Percentiles rank a stretch among this genome's conserved stretches.
Evolutionary conservation across 1,140 invertebrate genomes (phyloP).

Genomic region (Pseudobourletiella spinata): DNA sequence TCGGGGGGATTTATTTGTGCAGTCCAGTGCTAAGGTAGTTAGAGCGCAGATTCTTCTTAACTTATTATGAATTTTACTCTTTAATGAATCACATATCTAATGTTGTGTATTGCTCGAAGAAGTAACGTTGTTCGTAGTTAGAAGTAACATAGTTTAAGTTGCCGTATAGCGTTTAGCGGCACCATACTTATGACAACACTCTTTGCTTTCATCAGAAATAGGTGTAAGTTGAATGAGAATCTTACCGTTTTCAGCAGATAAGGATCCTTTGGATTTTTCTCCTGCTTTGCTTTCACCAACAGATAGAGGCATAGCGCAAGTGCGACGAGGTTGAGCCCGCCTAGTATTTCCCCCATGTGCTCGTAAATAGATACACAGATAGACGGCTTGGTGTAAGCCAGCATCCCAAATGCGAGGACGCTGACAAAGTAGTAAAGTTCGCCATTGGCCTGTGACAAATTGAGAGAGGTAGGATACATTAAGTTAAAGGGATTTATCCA

Average conservation of each 20-base stretch:
- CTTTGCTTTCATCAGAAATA: not conserved
- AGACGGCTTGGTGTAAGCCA: conserved; percentile 36
- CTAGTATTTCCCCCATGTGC: conserved; percentile 46
- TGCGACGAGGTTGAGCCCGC: conserved; percentile 46
- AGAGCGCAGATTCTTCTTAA: too few relatives aligned
- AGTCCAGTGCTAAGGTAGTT: too few relatives aligned
- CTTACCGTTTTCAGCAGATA: conserved; percentile 22
- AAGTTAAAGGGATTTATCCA: too few relatives aligned
- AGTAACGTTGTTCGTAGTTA: too few relatives aligned
- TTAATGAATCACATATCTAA: too few relatives aligned
- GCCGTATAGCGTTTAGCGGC: too few relatives aligned
- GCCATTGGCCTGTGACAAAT: conserved; percentile 45
- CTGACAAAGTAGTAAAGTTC: conserved; percentile 46
- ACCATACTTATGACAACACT: too few relatives aligned
- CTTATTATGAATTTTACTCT: too few relatives aligned
- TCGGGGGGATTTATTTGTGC: too few relatives aligned
- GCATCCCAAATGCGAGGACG: conserved; percentile 39
- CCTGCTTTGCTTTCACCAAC: conserved; percentile 42
- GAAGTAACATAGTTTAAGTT: too few relatives aligned
- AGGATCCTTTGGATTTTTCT: conserved; percentile 37
- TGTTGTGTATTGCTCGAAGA: too few relatives aligned
- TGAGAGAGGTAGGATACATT: too few relatives aligned
- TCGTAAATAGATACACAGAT: conserved; percentile 43
- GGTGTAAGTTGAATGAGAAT: not conserved
- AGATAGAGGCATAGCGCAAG: conserved; percentile 45